These are phyloP conservation scores for Tinamus major DNA, from an alignment of 2,797 vertebrate species.

Conservation along the genomic window DNA sequence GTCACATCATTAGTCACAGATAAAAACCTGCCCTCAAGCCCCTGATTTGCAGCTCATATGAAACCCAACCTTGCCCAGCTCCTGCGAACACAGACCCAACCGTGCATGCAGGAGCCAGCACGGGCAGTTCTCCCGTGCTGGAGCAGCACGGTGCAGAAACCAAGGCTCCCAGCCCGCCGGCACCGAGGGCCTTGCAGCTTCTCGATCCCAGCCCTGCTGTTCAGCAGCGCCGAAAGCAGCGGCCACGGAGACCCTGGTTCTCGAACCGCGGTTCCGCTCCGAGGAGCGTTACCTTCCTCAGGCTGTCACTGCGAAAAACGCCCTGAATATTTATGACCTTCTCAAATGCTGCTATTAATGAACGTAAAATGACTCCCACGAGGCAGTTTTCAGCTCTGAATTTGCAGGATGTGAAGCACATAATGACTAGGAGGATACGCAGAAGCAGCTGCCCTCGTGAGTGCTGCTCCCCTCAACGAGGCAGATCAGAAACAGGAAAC, in stretches of 20 bases:
- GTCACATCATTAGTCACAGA: background rate
- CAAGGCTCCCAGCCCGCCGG: background rate
- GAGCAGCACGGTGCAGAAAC: rapidly evolving
- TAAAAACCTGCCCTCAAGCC: background rate
- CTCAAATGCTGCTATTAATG: background rate
- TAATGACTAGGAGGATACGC: rapidly evolving
- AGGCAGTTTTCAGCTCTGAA: background rate
- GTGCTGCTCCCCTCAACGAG: background rate
- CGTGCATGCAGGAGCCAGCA: rapidly evolving
- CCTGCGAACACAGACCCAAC: too few species aligned
- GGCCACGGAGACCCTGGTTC: background rate
- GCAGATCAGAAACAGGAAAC: background rate
- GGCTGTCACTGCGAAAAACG: rapidly evolving
- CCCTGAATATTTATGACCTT: background rate
- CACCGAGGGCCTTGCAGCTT: rapidly evolving
- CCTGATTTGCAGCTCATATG: rapidly evolving
- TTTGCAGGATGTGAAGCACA: background rate
- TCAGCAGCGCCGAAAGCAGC: background rate
- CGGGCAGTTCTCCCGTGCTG: background rate
- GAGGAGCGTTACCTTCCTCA: background rate
- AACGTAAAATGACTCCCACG: background rate
- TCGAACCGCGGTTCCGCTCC: too few species aligned
- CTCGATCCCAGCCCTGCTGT: background rate
- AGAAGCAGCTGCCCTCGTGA: background rate
- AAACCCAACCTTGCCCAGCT: background rate